A percentile compares a stretch with the other conserved stretches of the same genome.
Evolutionary conservation across 37 sponge, comb jelly and placozoan species (phyloP).

Genomic region (Chondrilla cf. caribensis): DNA sequence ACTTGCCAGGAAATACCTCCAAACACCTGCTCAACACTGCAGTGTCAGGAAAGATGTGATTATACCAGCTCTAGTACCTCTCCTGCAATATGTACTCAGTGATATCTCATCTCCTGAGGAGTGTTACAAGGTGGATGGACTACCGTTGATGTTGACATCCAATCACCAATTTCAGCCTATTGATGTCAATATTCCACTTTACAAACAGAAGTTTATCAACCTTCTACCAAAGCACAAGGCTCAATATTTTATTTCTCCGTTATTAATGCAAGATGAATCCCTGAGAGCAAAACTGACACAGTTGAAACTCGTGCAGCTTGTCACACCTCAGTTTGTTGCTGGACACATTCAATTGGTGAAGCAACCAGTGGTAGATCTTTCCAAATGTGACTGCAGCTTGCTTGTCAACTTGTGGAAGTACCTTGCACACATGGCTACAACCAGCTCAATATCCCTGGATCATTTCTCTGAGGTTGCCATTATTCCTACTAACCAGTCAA

Average conservation of each 20-base stretch:
- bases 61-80: constrained; percentile 3
- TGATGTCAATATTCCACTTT: neutral
- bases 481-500: constrained; percentile 20
- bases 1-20: constrained; percentile 5
- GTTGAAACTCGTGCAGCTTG: neutral
- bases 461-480: neutral
- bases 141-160: constrained; percentile 37
- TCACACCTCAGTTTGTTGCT: constrained; percentile 33
- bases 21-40: neutral
- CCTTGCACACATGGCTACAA: no score
- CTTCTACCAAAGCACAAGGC: neutral
- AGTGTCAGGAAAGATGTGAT: neutral
- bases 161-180: neutral
- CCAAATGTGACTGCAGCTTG: neutral
- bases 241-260: neutral
- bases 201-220: neutral
- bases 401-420: neutral
- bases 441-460: no score
- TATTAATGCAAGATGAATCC: neutral
- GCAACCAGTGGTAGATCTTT: neutral
- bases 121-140: neutral
- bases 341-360: constrained; percentile 21
- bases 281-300: neutral
- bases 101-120: neutral
- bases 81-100: neutral